Evolutionary conservation across 2,113 vertebrate species (phyloP).

Genomic region (Tyto alba): DNA sequence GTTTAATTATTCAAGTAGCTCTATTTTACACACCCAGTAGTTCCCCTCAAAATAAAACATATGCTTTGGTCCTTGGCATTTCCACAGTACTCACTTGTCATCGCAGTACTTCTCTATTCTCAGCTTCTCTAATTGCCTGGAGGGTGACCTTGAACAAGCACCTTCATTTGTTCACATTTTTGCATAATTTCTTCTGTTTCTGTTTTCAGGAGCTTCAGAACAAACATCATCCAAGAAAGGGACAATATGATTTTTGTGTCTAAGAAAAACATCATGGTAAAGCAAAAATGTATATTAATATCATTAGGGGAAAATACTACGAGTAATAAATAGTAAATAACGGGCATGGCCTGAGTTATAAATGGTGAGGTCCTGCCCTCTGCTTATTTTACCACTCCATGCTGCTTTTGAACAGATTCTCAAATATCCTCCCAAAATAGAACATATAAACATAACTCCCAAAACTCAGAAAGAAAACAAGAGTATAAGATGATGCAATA

Average conservation of each 20-base stretch:
- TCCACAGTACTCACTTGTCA: not conserved
- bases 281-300: not conserved
- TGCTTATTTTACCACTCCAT: not conserved
- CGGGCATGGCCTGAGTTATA: not conserved
- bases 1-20: not conserved
- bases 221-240: not conserved
- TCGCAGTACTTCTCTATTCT: not conserved
- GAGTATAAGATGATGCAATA: not conserved
- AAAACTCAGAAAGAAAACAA: not conserved
- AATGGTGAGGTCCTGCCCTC: not conserved
- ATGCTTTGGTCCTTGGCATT: not conserved
- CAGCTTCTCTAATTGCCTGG: not conserved
- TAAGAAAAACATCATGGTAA: not conserved
- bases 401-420: not conserved
- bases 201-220: not conserved
- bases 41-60: not conserved
- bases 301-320: not conserved
- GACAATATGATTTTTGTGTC: not conserved
- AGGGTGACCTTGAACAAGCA: not conserved
- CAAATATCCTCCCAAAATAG: not conserved
- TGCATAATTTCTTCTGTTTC: not conserved
- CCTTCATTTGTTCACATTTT: not conserved
- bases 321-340: slow-evolving; percentile 10
- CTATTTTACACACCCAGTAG: not conserved
- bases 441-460: not conserved